Percentiles rank a stretch among this genome's conserved stretches.
Evolutionary conservation across 2,113 vertebrate genomes (phyloP).

Genomic region (Pogona vitticeps): DNA sequence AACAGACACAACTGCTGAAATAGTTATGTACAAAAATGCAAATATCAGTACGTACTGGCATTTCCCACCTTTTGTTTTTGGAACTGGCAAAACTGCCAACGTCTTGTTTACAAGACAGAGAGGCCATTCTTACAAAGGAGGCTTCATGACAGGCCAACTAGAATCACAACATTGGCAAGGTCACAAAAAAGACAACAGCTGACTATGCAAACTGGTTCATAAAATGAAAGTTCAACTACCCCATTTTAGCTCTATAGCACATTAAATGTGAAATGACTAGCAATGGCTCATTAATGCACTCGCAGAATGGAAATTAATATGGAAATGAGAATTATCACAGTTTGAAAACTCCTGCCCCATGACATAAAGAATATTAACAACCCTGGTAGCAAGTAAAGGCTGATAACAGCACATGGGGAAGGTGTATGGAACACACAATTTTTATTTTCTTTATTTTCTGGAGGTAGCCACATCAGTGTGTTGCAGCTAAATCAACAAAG

Average conservation of each 20-base stretch:
- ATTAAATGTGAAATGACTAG: slow-evolving; percentile 40
- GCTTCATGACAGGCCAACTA: slow-evolving; percentile 26
- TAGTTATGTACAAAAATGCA: slow-evolving; percentile 23
- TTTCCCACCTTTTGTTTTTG: neutral
- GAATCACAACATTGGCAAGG: slow-evolving; percentile 50
- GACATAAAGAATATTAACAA: neutral
- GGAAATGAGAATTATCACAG: slow-evolving; percentile 33
- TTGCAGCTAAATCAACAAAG: too few species aligned
- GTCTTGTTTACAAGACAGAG: slow-evolving; percentile 2
- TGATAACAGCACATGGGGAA: neutral
- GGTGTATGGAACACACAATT: neutral
- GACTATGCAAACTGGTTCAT: slow-evolving; percentile 23
- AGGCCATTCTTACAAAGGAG: slow-evolving; percentile 23
- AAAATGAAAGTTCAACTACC: slow-evolving; percentile 48
- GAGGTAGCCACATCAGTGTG: too few species aligned
- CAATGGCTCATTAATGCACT: slow-evolving; percentile 43
- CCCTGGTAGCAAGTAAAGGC: slow-evolving; percentile 9
- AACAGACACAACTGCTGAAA: slow-evolving; percentile 22
- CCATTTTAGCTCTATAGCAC: slow-evolving; percentile 36
- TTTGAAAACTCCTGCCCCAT: neutral
- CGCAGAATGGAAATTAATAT: slow-evolving; percentile 47
- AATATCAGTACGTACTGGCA: neutral
- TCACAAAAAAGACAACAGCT: slow-evolving; percentile 30
- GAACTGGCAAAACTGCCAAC: neutral
- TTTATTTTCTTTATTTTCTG: too few species aligned